Evolutionary conservation across 2,888 invertebrate genomes (phyloP), one percentile per base, ranked within the genome.

Genomic region (Mesopsocus fuscifrons): DNA sequence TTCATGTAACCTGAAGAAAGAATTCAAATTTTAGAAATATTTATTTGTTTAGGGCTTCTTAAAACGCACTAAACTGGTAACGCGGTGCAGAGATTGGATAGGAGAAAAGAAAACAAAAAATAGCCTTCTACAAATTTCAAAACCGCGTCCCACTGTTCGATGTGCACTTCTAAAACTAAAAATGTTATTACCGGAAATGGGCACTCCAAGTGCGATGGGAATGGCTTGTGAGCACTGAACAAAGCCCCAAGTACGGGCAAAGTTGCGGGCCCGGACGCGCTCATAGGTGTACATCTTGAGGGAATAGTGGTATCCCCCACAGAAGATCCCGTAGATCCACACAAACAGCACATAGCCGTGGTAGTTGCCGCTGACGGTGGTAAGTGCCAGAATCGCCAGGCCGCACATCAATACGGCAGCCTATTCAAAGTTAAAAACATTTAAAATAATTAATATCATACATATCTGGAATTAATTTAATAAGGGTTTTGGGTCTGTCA

Each of bases 231-330:
- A 81, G 57, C 81, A 83, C 59, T 84, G 83, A 41, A 87, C 78
- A 63, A 82, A 88, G 45, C 85, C 82, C 87, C 87, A 87, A 1
- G 85, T 84, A 43, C 84, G 68, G 0, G 85, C 82, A 57, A 87
- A 87, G 59, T 88, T 81, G 47, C 85, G 68, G 2, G 84, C 83
- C 42, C 84, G 66, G 20, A 88, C 85, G 46, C 84, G 68, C 60
- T 88, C 87, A 58, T 83, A 85, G 1, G 83, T 83, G 64, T 84
- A 87, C 76, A 87, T 82, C 63, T 87, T 87, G 48, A 88, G 64
- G 40, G 84, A 80, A 59, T 87, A 87, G 60, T 81, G 80, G 63
- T 85, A 87, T 3, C 84, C 87, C 34, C 88, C 88, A 57, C 80
- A 80, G 60, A 83, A 83, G 53, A 87, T 78, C 72, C 80, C 80